Conservation (phyloP, 2,888 invertebrate genomes). For the Lepas anatifera region DNA sequence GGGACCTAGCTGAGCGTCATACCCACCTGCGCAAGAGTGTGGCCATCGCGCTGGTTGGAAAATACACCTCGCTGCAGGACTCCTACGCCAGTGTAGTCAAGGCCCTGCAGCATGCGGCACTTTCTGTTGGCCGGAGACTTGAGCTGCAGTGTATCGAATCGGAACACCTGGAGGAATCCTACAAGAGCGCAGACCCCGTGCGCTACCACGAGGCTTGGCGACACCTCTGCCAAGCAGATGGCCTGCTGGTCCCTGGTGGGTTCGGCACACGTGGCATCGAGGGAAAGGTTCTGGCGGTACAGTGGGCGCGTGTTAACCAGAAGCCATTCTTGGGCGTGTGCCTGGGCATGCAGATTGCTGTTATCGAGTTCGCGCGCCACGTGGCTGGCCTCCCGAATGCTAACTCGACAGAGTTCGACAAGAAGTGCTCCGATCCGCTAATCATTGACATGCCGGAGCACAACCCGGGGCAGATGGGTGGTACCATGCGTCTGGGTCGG, state of each 20-base stretch:
- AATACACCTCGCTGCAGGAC: conserved; percentile 91
- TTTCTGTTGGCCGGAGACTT: conserved; percentile 69
- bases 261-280: conserved; percentile 93
- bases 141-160: conserved; percentile 82
- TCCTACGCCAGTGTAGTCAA: conserved; percentile 94
- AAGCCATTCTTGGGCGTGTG: conserved; percentile 94
- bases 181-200: conserved; percentile 59
- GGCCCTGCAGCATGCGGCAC: conserved; percentile 83
- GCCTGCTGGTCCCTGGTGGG: conserved; percentile 92
- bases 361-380: conserved; percentile 72
- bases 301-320: conserved; percentile 80
- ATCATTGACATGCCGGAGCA: conserved; percentile 99
- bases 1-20: conserved; percentile 68
- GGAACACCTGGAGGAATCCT: conserved; percentile 65
- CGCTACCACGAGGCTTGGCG: conserved; percentile 90
- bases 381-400: conserved; percentile 55
- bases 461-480: conserved; percentile 81
- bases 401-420: conserved; percentile 72
- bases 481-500: conserved; percentile 96
- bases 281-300: conserved; percentile 86
- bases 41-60: conserved; percentile 84
- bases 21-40: conserved; percentile 74
- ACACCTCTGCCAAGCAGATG: conserved; percentile 58
- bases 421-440: conserved; percentile 57
- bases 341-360: conserved; percentile 92